Evolutionary conservation across 2,888 invertebrate genomes (phyloP), one percentile per base, ranked within the genome.

Genomic region (Mamestra brassicae): DNA sequence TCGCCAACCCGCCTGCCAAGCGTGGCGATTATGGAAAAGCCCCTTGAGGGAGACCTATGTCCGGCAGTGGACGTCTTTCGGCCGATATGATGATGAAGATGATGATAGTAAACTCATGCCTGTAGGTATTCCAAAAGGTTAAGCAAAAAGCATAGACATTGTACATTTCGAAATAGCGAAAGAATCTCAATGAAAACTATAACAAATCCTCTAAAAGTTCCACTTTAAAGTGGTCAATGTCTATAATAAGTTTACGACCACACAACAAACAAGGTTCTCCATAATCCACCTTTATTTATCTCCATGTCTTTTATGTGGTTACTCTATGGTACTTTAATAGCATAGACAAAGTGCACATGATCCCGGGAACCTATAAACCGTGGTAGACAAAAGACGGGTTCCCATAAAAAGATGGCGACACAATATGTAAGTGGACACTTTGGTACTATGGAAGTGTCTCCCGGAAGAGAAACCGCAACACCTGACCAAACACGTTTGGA

Each of bases 391-490:
- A 84, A 81, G 17, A 69, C 50, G 62, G 69, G 38, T 61, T 76
- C 74, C 50, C 73, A 69, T 78, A 77, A 80, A 77, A 73, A 68
- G 69, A 80, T 80, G 76, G 76, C 69, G 76, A 68, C 84, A 68
- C 81, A 84, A 58, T n/a, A 47, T 55, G 75, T 78, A 85, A 87
- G 69, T 62, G 36, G 76, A 81, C 74, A 74, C 81, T 42, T 13
- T 13, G 45, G 42, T 13, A 42, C 70, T 58, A 58, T 76, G 68
- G 45, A 38, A 50, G 38, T 66, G 26, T 52, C 17, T 34, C 74
- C 80, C 83, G 85, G 85, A 85, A 85, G 82, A 75, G 11, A n/a
- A 38, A 83, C 86, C 84, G n/a, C 86, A 82, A 76, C 81, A 86
- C 64, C 83, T 86, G 86, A 64, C 4, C 38, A 67, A 81, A 79